These are phyloP conservation scores for Rattus norvegicus DNA, from an alignment of 2,113 vertebrate species.

Conservation along the genomic window GRCr8 NC_086027.1:95787501-95788000, in stretches of 20 bases:
- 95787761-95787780: constrained; percentile 73
- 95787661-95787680: constrained; percentile 85
- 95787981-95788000: background rate
- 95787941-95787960: background rate
- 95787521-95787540: background rate
- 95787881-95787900: background rate
- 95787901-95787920: too few species aligned
- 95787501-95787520: background rate
- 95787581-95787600: background rate
- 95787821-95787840: constrained; percentile 92
- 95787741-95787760: constrained; percentile 84
- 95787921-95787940: background rate
- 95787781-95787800: constrained; percentile 87
- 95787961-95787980: background rate
- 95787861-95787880: accelerated
- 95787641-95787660: background rate
- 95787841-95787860: constrained; percentile 85
- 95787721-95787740: constrained; percentile 78
- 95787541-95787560: background rate
- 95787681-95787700: constrained; percentile 91
- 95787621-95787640: background rate
- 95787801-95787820: constrained; percentile 89
- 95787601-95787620: accelerated
- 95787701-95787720: constrained; percentile 91
- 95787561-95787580: background rate